Base-by-base conservation (phyloP, 92 coral and sea anemone genomes). In the Phenganax stokvisi region DNA sequence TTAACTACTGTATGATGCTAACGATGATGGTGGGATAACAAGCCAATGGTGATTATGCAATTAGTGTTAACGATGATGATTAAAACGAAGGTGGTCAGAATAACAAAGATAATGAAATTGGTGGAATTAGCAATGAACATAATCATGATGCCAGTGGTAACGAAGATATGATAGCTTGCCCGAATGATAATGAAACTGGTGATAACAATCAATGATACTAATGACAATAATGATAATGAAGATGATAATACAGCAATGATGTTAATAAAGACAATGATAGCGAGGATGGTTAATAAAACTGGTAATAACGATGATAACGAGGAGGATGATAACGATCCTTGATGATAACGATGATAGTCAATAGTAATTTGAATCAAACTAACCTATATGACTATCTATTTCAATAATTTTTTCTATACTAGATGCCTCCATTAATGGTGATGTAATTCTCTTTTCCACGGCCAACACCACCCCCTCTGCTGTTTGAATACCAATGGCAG, bases 361-460 rank as follows among this genome's bases (percentile, higher is more conserved):
- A 1, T 1, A 2, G 12, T 10, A 44, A 71, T 44, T 20, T 47
- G 30, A 71, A 71, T 13, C 75, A 47, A n/a, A 51, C 79, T 20
- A 80, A 94, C 98, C 98, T 80, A 94, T 90, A 75, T 94, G 97
- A 72, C 91, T 90, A 80, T 94, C 98, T 55, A 94, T 87, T 85
- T 94, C 98, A 83, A 94, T 96, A 59, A 94, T 94, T 89, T 94
- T 94, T 86, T 94, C 97, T 16, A 94, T 96, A 84, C 98, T 94
- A 10, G 90, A 80, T 53, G 96, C 90, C 72, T 94, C 98, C 96
- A 94, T 94, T 17, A 94, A 89, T 4, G 98, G 97, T 30, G 98
- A 94, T 2, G 98, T 91, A 65, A 94, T 94, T 74, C 97, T 87
- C 70, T 94, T 94, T 84, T 94, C 98, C 27, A 91, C 97, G 13